Evolutionary conservation across 1,140 invertebrate species (phyloP).

Genomic region (Bradynema listronoti): DNA sequence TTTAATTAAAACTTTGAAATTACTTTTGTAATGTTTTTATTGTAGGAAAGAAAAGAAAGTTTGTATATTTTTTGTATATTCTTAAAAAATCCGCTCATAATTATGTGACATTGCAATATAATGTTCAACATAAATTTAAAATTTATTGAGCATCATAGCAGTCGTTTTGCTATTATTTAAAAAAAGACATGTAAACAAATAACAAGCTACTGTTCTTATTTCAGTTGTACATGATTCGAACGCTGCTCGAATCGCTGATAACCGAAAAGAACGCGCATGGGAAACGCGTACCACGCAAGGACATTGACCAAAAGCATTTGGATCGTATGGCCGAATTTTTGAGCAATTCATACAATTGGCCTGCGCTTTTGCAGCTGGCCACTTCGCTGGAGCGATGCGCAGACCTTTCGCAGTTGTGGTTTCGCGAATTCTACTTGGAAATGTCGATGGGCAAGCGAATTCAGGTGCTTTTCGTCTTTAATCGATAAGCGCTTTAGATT

Average conservation of each 20-base stretch:
- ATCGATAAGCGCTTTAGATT: no score
- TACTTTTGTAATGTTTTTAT: no score
- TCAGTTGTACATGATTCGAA: constrained; percentile 96
- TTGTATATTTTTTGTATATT: neutral
- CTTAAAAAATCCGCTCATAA: neutral
- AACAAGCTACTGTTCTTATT: constrained; percentile 54
- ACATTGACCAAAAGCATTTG: constrained; percentile 85
- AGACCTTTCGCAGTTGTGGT: constrained; percentile 96
- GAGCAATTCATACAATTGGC: constrained; percentile 92
- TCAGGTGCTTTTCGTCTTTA: no score
- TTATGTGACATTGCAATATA: neutral
- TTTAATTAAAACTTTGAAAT: no score
- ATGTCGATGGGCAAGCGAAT: constrained; percentile 99
- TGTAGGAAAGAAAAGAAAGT: no score
- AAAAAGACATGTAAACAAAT: neutral
- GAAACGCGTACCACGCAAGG: constrained; percentile 84
- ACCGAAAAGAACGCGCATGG: constrained; percentile 86
- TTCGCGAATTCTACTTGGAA: constrained; percentile 96
- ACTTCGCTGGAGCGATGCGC: constrained; percentile 76
- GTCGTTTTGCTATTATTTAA: no score
- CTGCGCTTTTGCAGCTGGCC: constrained; percentile 76
- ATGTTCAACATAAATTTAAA: neutral
- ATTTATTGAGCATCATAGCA: no score
- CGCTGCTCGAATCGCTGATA: constrained; percentile 93
- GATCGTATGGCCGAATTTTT: constrained; percentile 78